Percentiles rank a stretch among this genome's conserved stretches.
These are phyloP conservation scores for Empis stercorea DNA, from an alignment of 2,888 invertebrate species.

Conservation along the genomic window DNA sequence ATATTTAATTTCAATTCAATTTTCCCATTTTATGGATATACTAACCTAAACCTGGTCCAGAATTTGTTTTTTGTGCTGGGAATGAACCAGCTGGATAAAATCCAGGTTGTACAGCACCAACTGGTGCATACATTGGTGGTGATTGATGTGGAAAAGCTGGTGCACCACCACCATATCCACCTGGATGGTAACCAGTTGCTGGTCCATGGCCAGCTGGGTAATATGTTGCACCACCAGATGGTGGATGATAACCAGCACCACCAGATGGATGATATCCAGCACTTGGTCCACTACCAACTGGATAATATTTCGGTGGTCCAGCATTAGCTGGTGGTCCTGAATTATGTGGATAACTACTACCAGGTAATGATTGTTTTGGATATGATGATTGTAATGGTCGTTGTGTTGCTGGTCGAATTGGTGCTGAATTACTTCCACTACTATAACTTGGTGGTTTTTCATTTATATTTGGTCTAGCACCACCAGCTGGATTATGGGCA, in stretches of 20 bases:
- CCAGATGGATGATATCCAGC: slow-evolving; percentile 20
- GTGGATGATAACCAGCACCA: slow-evolving; percentile 13
- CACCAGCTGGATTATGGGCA: slow-evolving; percentile 26
- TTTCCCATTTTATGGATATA: no score
- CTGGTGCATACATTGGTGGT: slow-evolving; percentile 12
- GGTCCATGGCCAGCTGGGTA: slow-evolving; percentile 19
- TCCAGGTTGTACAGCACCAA: slow-evolving; percentile 8
- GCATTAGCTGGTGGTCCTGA: not conserved
- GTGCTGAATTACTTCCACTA: slow-evolving; percentile 18
- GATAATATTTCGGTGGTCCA: slow-evolving; percentile 13
- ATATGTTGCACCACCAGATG: slow-evolving; percentile 13
- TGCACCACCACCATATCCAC: not conserved
- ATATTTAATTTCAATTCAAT: not conserved
- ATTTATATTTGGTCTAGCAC: slow-evolving; percentile 27
- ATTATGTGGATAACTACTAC: slow-evolving; percentile 9
- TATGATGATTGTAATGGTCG: slow-evolving; percentile 23
- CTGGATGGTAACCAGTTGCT: slow-evolving; percentile 21
- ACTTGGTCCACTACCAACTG: slow-evolving; percentile 18
- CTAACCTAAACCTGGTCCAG: slow-evolving; percentile 33
- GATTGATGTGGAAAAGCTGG: slow-evolving; percentile 4
- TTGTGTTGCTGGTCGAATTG: slow-evolving; percentile 22
- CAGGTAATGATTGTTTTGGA: slow-evolving; percentile 17
- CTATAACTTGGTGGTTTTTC: slow-evolving; percentile 23
- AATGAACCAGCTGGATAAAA: slow-evolving; percentile 10
- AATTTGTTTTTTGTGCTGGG: slow-evolving; percentile 17